Evolutionary conservation across 2,113 vertebrate species (phyloP).

Genomic region (Labrus mixtus): DNA sequence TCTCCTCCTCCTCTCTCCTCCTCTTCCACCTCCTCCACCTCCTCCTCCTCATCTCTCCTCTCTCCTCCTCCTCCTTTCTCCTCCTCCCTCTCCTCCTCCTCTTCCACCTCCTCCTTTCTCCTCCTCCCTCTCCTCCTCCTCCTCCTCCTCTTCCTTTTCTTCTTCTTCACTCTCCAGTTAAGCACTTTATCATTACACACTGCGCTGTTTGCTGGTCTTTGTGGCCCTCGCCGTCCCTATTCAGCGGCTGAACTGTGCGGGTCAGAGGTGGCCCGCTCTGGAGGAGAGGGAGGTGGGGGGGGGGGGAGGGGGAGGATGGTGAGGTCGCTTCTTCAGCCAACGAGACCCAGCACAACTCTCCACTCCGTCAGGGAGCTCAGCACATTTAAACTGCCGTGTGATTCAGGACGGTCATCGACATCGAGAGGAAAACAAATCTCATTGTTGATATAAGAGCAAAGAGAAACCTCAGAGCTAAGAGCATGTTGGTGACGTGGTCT

Average conservation of each 20-base stretch:
- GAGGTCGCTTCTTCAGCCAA: background rate
- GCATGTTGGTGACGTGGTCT: no score
- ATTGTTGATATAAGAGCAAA: no score
- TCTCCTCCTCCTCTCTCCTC: constrained; percentile 5
- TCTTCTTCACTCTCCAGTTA: background rate
- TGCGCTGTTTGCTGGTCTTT: constrained; percentile 15
- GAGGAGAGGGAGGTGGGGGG: constrained; percentile 5
- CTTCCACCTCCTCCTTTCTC: background rate
- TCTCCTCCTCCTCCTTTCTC: background rate
- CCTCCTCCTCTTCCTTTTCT: background rate
- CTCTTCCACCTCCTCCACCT: no score
- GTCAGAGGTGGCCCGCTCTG: constrained; percentile 35
- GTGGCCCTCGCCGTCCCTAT: constrained; percentile 11
- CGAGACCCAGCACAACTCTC: no score
- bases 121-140: background rate
- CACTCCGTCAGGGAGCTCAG: no score
- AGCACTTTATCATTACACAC: constrained; percentile 46
- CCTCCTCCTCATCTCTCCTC: background rate
- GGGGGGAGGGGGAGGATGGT: constrained; percentile 6
- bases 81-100: background rate
- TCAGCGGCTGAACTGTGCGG: constrained; percentile 31
- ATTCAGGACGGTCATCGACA: no score
- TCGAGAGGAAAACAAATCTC: background rate
- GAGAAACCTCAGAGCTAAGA: no score
- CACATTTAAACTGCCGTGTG: no score